Percentiles rank a stretch among this genome's conserved stretches.
phyloP scores from a whole-genome alignment of 2,113 vertebrate species.

The Brachyhypopomus gauderio region DNA sequence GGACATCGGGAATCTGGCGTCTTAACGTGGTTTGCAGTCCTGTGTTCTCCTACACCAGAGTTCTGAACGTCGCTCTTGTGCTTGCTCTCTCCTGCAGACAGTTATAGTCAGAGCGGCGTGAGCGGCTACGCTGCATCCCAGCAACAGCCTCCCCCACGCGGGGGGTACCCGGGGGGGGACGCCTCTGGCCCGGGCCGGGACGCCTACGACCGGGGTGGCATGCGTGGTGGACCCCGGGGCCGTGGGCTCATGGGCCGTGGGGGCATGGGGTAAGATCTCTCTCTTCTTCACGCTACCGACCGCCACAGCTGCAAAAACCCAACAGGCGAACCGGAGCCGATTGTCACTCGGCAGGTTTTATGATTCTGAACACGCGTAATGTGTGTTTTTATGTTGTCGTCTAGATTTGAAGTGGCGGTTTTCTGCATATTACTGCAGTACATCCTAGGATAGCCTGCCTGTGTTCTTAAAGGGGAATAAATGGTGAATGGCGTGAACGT shows the following conservation, averaged over 20 bases:
- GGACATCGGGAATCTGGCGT: too few species aligned
- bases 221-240: constrained; percentile 74
- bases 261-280: constrained; percentile 96
- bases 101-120: constrained; percentile 81
- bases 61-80: neutral
- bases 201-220: constrained; percentile 86
- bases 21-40: too few species aligned
- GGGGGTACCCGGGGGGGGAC: constrained; percentile 66
- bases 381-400: too few species aligned
- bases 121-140: constrained; percentile 82
- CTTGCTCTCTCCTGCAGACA: constrained; percentile 50
- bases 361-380: too few species aligned
- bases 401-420: too few species aligned
- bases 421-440: too few species aligned
- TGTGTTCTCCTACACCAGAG: too few species aligned
- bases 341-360: constrained; percentile 28
- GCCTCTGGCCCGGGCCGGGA: constrained; percentile 81
- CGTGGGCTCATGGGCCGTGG: constrained; percentile 87
- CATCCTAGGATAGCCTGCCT: too few species aligned
- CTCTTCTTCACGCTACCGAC: neutral
- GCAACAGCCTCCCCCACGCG: constrained; percentile 76
- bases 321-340: too few species aligned
- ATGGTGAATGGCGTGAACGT: too few species aligned
- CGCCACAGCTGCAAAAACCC: neutral
- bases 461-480: too few species aligned